These are phyloP conservation scores for Xiphorhynchus elegans DNA, from an alignment of 2,113 vertebrate species.

Conservation along the genomic window DNA sequence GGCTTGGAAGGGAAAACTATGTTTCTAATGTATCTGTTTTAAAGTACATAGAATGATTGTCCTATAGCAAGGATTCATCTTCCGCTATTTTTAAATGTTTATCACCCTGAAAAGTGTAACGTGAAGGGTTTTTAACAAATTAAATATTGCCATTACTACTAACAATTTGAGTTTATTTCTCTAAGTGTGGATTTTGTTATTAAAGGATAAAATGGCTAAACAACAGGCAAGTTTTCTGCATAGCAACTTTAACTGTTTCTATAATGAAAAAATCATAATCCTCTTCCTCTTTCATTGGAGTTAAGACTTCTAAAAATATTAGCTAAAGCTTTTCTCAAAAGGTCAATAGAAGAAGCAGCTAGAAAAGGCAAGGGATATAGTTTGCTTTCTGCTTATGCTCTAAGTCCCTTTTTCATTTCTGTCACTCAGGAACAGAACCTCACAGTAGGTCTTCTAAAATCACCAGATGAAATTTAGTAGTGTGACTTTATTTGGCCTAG, in stretches of 20 bases:
- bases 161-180: background rate
- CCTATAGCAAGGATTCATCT: background rate
- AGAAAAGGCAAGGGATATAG: background rate
- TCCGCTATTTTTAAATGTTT: background rate
- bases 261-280: background rate
- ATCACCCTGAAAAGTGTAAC: background rate
- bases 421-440: background rate
- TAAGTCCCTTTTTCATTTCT: background rate
- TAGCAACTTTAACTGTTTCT: background rate
- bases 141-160: background rate
- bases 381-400: background rate
- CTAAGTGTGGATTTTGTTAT: background rate
- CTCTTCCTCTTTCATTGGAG: background rate
- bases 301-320: background rate
- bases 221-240: rapidly evolving
- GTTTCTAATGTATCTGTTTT: background rate
- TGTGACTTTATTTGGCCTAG: background rate
- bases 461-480: background rate
- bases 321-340: background rate
- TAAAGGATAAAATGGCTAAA: background rate
- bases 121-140: background rate
- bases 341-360: background rate
- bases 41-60: background rate
- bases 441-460: background rate
- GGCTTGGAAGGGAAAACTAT: background rate